Conservation (phyloP, 1,140 invertebrate genomes). For the Ruditapes philippinarum region DNA sequence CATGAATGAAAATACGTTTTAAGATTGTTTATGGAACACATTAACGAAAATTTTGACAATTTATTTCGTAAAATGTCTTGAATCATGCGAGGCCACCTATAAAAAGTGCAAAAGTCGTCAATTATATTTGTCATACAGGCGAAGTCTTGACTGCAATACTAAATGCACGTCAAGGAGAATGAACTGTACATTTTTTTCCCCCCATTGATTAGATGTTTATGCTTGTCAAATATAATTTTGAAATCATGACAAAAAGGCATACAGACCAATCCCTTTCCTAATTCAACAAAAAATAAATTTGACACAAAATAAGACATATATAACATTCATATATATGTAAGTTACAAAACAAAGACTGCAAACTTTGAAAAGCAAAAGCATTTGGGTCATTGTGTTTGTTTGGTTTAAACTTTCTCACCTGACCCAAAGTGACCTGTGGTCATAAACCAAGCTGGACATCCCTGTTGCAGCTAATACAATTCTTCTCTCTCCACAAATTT, state of each 20-base stretch:
- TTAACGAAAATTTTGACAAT: slow-evolving; percentile 50
- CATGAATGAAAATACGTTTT: slow-evolving; percentile 47
- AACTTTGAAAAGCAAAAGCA: background rate
- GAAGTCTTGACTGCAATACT: background rate
- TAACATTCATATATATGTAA: too few relatives aligned
- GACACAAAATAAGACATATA: too few relatives aligned
- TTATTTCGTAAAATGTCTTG: slow-evolving; percentile 6
- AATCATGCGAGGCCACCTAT: slow-evolving; percentile 42
- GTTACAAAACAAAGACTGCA: too few relatives aligned
- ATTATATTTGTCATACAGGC: slow-evolving; percentile 28
- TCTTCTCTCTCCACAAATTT: slow-evolving; percentile 52
- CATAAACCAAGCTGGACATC: slow-evolving; percentile 29
- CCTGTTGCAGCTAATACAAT: slow-evolving; percentile 48
- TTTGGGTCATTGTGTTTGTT: slow-evolving; percentile 15
- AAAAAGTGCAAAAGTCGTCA: slow-evolving; percentile 39
- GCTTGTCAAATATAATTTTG: too few relatives aligned
- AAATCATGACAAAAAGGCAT: too few relatives aligned
- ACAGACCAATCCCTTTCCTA: too few relatives aligned
- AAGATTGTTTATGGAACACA: slow-evolving; percentile 45
- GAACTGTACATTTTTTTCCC: background rate
- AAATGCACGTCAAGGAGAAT: slow-evolving; percentile 6
- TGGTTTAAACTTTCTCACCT: slow-evolving; percentile 56
- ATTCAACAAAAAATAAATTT: too few relatives aligned
- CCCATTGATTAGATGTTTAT: too few relatives aligned
- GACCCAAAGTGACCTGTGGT: slow-evolving; percentile 45